Conservation (phyloP, 2,888 invertebrate genomes). For the Ferdinandea cuprea region DNA sequence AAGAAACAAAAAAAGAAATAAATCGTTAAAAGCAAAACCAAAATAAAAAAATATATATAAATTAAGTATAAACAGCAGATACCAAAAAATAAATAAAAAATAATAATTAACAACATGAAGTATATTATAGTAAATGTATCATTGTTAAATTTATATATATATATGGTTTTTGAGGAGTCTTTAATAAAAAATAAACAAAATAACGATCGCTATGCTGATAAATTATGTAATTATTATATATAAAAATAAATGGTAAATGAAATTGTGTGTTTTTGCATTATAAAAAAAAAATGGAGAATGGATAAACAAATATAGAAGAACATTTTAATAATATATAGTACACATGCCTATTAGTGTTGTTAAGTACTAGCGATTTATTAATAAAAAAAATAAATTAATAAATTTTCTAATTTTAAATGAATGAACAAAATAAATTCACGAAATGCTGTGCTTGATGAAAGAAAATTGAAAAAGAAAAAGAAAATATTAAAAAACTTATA, state of each 20-base stretch:
- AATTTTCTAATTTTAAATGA: constrained; percentile 32
- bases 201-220: constrained; percentile 73
- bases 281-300: constrained; percentile 57
- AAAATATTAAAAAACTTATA: constrained; percentile 2
- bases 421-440: constrained; percentile 45
- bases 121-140: constrained; percentile 66
- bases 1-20: constrained; percentile 23
- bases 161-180: constrained; percentile 54
- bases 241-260: constrained; percentile 33
- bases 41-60: constrained; percentile 11
- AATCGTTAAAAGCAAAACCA: constrained; percentile 8
- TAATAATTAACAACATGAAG: constrained; percentile 27
- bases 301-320: constrained; percentile 36
- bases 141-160: constrained; percentile 69
- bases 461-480: constrained; percentile 18
- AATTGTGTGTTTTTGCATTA: constrained; percentile 67
- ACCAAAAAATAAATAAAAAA: constrained; percentile 9
- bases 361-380: constrained; percentile 69
- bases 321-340: constrained; percentile 59
- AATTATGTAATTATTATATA: constrained; percentile 70
- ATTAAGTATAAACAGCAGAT: neutral
- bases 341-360: constrained; percentile 74
- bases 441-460: constrained; percentile 58
- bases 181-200: constrained; percentile 37
- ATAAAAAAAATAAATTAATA: constrained; percentile 31